Conservation (phyloP, 2,797 vertebrate species). For the Gambusia yucatana region DNA sequence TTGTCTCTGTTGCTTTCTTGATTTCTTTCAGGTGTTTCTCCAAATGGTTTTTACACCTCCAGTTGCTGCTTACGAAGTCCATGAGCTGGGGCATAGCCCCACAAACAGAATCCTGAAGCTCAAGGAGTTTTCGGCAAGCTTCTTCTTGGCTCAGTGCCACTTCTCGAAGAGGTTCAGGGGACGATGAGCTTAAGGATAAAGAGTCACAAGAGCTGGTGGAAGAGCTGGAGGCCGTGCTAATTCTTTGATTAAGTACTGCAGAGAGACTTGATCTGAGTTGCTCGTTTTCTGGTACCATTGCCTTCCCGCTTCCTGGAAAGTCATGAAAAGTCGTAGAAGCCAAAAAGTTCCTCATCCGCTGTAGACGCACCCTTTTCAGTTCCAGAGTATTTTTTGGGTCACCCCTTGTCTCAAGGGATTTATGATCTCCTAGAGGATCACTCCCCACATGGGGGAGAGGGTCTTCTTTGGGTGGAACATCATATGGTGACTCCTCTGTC, state of each 20-base stretch:
- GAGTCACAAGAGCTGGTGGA: slow-evolving; percentile 80
- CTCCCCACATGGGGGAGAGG: background rate
- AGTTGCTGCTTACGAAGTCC: slow-evolving; percentile 92
- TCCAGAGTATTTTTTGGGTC: slow-evolving; percentile 54
- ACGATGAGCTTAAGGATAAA: slow-evolving; percentile 69
- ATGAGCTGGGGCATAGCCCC: slow-evolving; percentile 84
- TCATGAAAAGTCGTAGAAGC: slow-evolving; percentile 34
- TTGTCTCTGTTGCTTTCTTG: slow-evolving; percentile 79
- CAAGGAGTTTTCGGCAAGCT: slow-evolving; percentile 79
- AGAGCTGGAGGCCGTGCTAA: slow-evolving; percentile 83
- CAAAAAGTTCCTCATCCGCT: slow-evolving; percentile 60
- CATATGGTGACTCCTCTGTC: slow-evolving; percentile 41
- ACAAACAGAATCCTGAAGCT: slow-evolving; percentile 85
- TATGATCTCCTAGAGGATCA: slow-evolving; percentile 39
- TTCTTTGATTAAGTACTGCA: slow-evolving; percentile 77
- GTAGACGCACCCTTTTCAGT: slow-evolving; percentile 47
- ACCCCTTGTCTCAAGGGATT: slow-evolving; percentile 69
- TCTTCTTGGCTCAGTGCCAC: slow-evolving; percentile 81
- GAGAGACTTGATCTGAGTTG: slow-evolving; percentile 15
- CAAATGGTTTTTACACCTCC: slow-evolving; percentile 87
- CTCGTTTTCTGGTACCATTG: slow-evolving; percentile 28
- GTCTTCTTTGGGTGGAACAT: slow-evolving; percentile 48
- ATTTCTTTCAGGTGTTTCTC: slow-evolving; percentile 86
- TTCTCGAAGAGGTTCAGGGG: slow-evolving; percentile 78
- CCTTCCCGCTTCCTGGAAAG: slow-evolving; percentile 29